A percentile compares a stretch with the other conserved stretches of the same genome.
Evolutionary conservation across 2,797 vertebrate genomes (phyloP).

Genomic region (Huso huso): DNA sequence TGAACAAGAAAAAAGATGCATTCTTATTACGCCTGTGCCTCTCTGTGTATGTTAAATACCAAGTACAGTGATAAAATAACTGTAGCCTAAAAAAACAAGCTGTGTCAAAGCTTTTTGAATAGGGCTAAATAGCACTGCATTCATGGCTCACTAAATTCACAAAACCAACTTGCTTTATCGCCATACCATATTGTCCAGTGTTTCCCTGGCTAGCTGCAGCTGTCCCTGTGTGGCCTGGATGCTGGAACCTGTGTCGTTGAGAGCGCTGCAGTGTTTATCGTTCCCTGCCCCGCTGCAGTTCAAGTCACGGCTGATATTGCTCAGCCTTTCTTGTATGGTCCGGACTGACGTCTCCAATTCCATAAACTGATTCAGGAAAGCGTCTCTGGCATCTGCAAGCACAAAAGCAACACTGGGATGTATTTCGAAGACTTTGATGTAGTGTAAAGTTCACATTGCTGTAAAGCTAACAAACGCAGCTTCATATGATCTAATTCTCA

Average conservation of each 20-base stretch:
- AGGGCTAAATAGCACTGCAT: too few relatives aligned
- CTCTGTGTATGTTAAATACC: too few relatives aligned
- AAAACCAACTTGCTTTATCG: too few relatives aligned
- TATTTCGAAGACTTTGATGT: too few relatives aligned
- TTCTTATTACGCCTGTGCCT: not conserved
- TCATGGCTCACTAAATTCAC: too few relatives aligned
- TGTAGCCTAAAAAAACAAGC: too few relatives aligned
- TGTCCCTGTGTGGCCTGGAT: constrained; percentile 47
- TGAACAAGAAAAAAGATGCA: constrained; percentile 29
- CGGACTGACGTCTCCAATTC: constrained; percentile 53
- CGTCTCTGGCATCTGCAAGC: constrained; percentile 60
- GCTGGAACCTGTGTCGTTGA: constrained; percentile 29
- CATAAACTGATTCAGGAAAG: constrained; percentile 61
- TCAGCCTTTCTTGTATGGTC: constrained; percentile 45
- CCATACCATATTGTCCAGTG: constrained; percentile 55
- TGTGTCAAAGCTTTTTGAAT: too few relatives aligned
- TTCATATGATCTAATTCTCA: too few relatives aligned
- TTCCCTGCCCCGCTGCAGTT: constrained; percentile 44
- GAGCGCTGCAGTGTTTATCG: constrained; percentile 51
- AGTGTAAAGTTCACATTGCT: too few relatives aligned
- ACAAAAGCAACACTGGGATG: constrained; percentile 7
- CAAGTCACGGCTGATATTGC: constrained; percentile 29
- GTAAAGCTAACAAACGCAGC: too few relatives aligned
- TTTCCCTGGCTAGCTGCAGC: constrained; percentile 47
- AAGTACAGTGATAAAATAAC: too few relatives aligned